A percentile compares a stretch with the other conserved stretches of the same genome.
phyloP scores from a whole-genome alignment of 1,140 invertebrate species.

The Nebria ingens region DNA sequence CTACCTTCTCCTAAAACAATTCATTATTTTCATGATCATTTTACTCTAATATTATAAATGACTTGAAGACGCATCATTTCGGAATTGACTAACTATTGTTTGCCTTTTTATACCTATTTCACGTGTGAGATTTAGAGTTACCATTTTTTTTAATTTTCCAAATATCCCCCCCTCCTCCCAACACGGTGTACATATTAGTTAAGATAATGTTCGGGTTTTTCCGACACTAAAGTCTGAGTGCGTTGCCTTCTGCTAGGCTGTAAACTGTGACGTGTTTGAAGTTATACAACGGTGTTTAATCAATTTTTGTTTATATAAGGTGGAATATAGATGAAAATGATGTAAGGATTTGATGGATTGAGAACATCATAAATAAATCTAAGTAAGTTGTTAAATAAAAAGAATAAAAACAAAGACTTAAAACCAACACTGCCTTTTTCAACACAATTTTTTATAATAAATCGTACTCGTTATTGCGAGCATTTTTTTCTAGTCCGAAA shows the following conservation, averaged over 20 bases:
- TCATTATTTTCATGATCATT: background rate
- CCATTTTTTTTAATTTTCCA: conserved; percentile 14
- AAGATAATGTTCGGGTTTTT: conserved; percentile 13
- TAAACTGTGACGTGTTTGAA: conserved; percentile 1
- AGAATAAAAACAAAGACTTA: conserved; percentile 6
- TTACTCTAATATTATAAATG: conserved; percentile 8
- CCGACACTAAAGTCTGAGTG: conserved; percentile 24
- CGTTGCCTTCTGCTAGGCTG: conserved; percentile 18
- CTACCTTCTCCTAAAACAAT: background rate
- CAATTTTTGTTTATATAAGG: too few species aligned
- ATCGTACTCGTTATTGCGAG: background rate
- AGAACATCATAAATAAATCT: too few species aligned
- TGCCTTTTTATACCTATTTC: conserved; percentile 11
- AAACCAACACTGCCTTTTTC: conserved; percentile 8
- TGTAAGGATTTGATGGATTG: too few species aligned
- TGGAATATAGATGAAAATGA: too few species aligned
- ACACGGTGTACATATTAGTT: conserved; percentile 9
- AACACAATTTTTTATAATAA: conserved; percentile 1
- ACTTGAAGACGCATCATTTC: conserved; percentile 6
- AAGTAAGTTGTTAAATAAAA: background rate
- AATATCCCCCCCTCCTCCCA: background rate
- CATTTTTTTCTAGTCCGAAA: conserved; percentile 7
- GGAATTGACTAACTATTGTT: conserved; percentile 9
- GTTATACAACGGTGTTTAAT: background rate
- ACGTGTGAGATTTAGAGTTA: conserved; percentile 17